These are phyloP conservation scores for Leucopternis melanops DNA, from an alignment of 2,113 vertebrate species.

Conservation along the genomic window DNA sequence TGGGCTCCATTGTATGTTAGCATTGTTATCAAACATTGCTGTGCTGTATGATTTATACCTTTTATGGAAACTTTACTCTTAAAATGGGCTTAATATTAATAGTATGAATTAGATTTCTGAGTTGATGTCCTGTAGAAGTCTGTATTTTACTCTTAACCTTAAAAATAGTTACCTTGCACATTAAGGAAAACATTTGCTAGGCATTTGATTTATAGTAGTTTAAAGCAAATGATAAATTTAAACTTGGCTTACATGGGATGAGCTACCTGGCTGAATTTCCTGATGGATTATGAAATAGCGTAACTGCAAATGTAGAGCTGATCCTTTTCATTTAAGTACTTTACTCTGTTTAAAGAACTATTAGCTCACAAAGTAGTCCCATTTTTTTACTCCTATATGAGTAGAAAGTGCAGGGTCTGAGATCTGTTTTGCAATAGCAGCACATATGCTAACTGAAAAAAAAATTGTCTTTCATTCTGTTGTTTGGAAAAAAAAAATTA, in stretches of 20 bases:
- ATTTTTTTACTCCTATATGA: neutral
- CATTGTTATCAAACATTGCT: constrained; percentile 31
- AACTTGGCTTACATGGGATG: neutral
- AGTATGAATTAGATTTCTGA: neutral
- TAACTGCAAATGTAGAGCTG: neutral
- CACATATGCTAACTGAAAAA: constrained; percentile 45
- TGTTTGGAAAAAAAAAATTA: constrained; percentile 30
- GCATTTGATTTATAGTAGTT: constrained; percentile 24
- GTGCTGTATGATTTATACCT: neutral
- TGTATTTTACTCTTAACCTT: constrained; percentile 16
- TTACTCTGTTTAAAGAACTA: constrained; percentile 29
- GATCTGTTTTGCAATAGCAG: constrained; percentile 29
- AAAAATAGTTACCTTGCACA: constrained; percentile 12
- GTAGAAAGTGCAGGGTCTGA: neutral
- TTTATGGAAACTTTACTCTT: constrained; percentile 33
- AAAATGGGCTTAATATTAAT: neutral
- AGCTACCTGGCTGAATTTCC: constrained; percentile 17
- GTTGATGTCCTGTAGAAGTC: constrained; percentile 9
- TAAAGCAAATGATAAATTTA: constrained; percentile 20
- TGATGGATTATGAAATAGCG: neutral
- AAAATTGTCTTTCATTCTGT: constrained; percentile 20
- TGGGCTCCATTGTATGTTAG: neutral
- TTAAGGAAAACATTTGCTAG: constrained; percentile 30
- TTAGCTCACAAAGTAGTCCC: neutral
- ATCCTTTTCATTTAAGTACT: constrained; percentile 7